These are phyloP conservation scores for Leptothorax acervorum DNA, from an alignment of 2,888 invertebrate species.

Conservation along the genomic window DNA sequence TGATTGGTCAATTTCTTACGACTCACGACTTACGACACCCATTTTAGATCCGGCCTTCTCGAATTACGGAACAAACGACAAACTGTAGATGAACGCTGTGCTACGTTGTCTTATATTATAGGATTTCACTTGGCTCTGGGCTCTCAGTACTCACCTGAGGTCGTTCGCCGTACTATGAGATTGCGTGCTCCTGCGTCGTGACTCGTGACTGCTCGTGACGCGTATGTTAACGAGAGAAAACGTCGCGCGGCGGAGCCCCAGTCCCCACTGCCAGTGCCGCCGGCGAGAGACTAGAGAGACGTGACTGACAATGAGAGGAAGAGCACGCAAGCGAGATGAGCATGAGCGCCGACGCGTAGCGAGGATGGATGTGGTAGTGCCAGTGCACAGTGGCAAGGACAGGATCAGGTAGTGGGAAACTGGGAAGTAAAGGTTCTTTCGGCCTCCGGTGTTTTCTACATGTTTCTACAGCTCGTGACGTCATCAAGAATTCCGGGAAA, in stretches of 20 bases:
- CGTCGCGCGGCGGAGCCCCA: no score
- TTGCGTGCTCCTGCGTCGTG: background rate
- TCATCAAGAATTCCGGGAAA: slow-evolving; percentile 6
- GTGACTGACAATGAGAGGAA: no score
- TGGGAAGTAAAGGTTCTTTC: background rate
- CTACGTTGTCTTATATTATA: slow-evolving; percentile 48
- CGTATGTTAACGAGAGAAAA: background rate
- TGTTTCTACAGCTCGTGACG: background rate
- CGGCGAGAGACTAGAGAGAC: no score
- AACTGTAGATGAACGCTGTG: background rate
- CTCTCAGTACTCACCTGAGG: slow-evolving; percentile 42
- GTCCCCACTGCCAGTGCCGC: no score
- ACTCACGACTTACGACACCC: no score
- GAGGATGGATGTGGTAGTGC: background rate
- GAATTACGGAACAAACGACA: slow-evolving; percentile 51
- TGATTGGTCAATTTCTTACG: no score
- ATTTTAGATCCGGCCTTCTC: no score
- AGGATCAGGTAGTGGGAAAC: background rate
- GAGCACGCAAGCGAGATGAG: no score
- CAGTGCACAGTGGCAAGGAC: background rate
- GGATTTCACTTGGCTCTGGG: background rate
- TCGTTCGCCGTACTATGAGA: slow-evolving; percentile 35
- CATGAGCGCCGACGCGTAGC: background rate
- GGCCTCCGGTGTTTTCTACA: background rate
- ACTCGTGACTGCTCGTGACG: background rate